Base-by-base conservation (phyloP, 2,113 vertebrate species). In the Ammodramus savannarum region DNA sequence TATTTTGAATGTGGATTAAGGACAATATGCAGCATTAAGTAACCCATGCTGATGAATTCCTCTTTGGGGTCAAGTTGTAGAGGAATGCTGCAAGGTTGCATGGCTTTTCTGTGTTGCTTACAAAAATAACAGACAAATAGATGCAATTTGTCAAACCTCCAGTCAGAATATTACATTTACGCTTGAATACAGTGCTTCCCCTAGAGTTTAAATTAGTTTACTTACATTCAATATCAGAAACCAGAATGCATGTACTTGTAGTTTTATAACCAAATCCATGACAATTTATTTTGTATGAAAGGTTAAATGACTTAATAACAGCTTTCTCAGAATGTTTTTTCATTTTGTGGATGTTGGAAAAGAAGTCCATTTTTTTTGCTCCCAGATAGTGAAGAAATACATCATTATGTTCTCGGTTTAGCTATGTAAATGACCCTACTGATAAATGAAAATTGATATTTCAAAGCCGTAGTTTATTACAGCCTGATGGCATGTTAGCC, bases 391-490 rank as follows among this genome's bases (percentile, higher is more conserved):
- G 10, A 91, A 94, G 93, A 96, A 92, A 52, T 32, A n/a, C 48
- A 91, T 91, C 32, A 87, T 95, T 96, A 83, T 69, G 52, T 81
- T 95, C 62, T 84, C 25, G 5, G 41, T 95, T 91, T 90, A 89
- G 49, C 59, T 87, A 68, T 87, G 79, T 67, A 97, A 96, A 93
- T 96, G 83, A 89, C 85, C 73, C 87, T 74, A 89, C 72, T 85
- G 74, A 97, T 90, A 96, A 96, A 97, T 54, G 34, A 96, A 93
- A 95, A 92, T 49, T 92, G 59, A 82, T 96, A 79, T 95, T 97
- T 98, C 87, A 95, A 95, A 94, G 51, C 91, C 87, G 39, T 49
- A 92, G 54, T 90, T 87, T 95, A 87, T 87, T 94, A 89, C 61
- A 84, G 82, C 57, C 83, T 67, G 41, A 91, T 95, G 87, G 52